Percentiles rank a stretch among this genome's conserved stretches.
These are phyloP conservation scores for Lacerta bilineata DNA, from an alignment of 2,797 vertebrate genomes.

Conservation along the genomic window DNA sequence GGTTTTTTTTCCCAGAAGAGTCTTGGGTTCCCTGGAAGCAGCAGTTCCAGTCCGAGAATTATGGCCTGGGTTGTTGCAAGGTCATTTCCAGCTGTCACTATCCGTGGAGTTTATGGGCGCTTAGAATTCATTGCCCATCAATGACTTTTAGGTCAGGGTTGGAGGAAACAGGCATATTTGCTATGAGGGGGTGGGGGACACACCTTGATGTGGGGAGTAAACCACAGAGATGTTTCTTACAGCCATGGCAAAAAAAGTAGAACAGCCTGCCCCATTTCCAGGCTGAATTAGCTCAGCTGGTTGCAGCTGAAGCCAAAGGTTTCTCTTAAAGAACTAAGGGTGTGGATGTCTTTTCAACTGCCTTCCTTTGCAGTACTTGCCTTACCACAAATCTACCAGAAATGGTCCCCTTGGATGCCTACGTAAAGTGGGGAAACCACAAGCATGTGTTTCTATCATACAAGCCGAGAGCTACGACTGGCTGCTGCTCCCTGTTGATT, in stretches of 20 bases:
- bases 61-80: constrained; percentile 31
- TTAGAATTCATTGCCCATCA: constrained; percentile 54
- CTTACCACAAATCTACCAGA: neutral
- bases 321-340: neutral
- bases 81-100: constrained; percentile 43
- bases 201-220: constrained; percentile 36
- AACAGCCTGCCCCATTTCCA: constrained; percentile 38
- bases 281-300: neutral
- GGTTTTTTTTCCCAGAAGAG: neutral
- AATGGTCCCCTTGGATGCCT: neutral
- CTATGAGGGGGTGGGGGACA: constrained; percentile 21
- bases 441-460: neutral
- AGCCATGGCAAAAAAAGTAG: constrained; percentile 37
- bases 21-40: rapidly evolving
- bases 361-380: neutral
- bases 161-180: constrained; percentile 51
- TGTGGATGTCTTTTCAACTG: neutral
- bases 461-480: neutral
- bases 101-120: constrained; percentile 46
- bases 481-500: neutral
- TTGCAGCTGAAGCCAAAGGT: neutral
- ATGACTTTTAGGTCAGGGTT: constrained; percentile 56
- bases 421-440: neutral
- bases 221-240: constrained; percentile 31
- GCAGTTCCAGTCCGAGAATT: constrained; percentile 14